Evolutionary conservation across 1,140 invertebrate species (phyloP).

Genomic region (Aporrectodea caliginosa): DNA sequence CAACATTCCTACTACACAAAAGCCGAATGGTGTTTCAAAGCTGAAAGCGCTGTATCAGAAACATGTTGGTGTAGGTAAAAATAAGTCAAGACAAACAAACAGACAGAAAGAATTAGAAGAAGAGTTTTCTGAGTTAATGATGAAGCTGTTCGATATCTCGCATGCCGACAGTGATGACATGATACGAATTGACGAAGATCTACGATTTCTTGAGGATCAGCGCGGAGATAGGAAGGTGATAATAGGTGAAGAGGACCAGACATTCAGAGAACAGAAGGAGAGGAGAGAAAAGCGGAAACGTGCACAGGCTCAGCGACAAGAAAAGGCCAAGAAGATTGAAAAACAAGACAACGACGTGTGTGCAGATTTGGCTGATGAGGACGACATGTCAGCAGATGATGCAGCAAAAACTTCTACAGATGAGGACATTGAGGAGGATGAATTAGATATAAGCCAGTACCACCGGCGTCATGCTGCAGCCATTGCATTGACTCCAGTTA

Average conservation of each 20-base stretch:
- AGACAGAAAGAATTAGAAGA: constrained; percentile 7
- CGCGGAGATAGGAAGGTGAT: constrained; percentile 5
- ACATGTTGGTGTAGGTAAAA: not conserved
- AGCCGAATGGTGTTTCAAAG: not conserved
- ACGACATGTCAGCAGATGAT: no score
- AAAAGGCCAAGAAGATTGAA: not conserved
- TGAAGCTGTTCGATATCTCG: constrained; percentile 1
- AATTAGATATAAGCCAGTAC: not conserved
- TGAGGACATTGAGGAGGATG: not conserved
- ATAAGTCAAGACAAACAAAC: not conserved
- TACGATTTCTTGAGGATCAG: constrained; percentile 8
- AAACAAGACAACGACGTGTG: not conserved
- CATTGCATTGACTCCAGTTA: not conserved
- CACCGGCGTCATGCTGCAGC: not conserved
- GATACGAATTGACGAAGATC: constrained; percentile 1
- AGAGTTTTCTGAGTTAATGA: constrained; percentile 2
- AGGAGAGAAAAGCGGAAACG: not conserved
- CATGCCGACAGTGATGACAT: not conserved
- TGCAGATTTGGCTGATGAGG: not conserved
- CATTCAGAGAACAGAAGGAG: not conserved
- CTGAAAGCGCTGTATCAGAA: not conserved
- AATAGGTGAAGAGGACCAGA: not conserved
- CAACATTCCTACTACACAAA: not conserved
- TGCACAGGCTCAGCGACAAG: not conserved
- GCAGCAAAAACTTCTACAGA: no score